Evolutionary conservation across 2,888 invertebrate species (phyloP), one percentile per base, ranked within the genome.

Genomic region (Pycnomerus fuliginosus): DNA sequence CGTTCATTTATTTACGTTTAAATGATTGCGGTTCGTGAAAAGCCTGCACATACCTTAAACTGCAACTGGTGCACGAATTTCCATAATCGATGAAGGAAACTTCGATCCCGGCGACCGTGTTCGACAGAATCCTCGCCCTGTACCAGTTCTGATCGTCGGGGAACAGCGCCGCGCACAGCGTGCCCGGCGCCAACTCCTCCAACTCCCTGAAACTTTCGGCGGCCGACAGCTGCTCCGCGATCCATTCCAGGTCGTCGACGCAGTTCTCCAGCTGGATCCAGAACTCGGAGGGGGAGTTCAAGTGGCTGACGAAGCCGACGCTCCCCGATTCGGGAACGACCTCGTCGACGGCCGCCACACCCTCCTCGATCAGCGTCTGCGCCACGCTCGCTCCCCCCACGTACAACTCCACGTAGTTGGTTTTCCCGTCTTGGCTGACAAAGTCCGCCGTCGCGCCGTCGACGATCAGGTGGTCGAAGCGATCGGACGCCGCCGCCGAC

Each of bases 231-330:
- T 74, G 75, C 27, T 80, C 79, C 1, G 78, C 76, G n/a, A 85
- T 76, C 59, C 77, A 77, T 58, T 83, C 82, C 3, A 85, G 67
- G 47, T 79, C 77, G 1, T 75, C 63, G 0, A 76, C 70, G 8
- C 76, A 73, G n/a, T 80, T 79, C 57, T 86, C 87, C 48, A 82
- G 69, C 53, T 85, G 88, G 3, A 90, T 75, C 72, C 86, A 88
- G 65, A 90, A 89, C 52, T 88, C 85, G 14, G 79, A 78, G 0
- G 84, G 77, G 0, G 84, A 81, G 58, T 82, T 82, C 1, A 82
- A 74, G 56, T 83, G 83, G 58, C 83, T 83, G 1, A 88, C 75
- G 60, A 80, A 82, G 7, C 76, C 74, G 39, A 79, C 78, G 27
- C 52, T 32, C 20, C 49, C 42, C 3, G 48, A 28, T 11, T 51